Conservation (phyloP, 35 echinoderm and acorn worm species). For the Ptychodera flava region DNA sequence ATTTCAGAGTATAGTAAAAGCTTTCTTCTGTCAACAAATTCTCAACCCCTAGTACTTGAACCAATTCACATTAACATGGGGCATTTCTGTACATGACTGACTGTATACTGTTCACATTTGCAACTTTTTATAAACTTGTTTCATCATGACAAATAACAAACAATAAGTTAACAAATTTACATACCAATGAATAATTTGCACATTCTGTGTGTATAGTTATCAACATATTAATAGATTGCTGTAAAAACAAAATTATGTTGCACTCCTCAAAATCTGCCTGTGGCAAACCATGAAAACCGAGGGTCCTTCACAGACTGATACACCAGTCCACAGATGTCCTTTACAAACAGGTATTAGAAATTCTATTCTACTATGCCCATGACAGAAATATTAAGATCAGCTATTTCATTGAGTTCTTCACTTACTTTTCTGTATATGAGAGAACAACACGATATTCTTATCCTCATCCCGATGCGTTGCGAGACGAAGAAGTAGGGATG, state of each 20-base stretch:
- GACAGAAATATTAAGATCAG: not conserved
- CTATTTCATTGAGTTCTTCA: not conserved
- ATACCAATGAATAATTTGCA: too few species aligned
- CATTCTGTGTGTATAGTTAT: too few species aligned
- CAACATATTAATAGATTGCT: too few species aligned
- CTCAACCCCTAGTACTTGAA: not conserved
- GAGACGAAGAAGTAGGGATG: constrained; percentile 3
- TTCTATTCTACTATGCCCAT: not conserved
- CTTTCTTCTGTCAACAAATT: not conserved
- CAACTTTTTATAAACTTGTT: too few species aligned
- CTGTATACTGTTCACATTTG: too few species aligned
- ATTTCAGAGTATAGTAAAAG: not conserved
- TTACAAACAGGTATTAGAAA: not conserved
- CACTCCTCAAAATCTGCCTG: too few species aligned
- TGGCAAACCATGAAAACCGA: not conserved
- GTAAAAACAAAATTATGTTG: too few species aligned
- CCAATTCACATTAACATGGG: too few species aligned
- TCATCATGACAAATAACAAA: too few species aligned
- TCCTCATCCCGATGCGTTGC: not conserved
- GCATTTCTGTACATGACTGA: too few species aligned
- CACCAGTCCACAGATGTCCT: not conserved
- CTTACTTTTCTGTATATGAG: constrained; percentile 12
- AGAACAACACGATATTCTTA: not conserved
- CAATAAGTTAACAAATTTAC: too few species aligned
- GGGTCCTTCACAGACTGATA: not conserved